Evolutionary conservation across 2,113 vertebrate species (phyloP).

Genomic region (Macquaria ambigua): DNA sequence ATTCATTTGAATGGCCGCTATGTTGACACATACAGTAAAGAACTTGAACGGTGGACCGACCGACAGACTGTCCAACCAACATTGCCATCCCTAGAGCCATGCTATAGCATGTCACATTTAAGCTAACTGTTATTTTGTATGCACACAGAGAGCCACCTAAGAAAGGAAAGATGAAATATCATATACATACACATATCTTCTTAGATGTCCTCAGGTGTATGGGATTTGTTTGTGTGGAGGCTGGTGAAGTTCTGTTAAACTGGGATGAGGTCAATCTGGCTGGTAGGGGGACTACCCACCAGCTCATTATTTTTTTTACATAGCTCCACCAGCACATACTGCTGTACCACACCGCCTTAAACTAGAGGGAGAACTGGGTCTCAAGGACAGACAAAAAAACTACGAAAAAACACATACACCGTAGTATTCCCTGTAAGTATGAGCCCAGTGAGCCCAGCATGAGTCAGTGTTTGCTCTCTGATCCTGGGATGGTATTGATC

Average conservation of each 20-base stretch:
- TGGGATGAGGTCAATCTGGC: not conserved
- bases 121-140: not conserved
- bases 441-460: slow-evolving; percentile 22
- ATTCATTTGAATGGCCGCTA: too few species aligned
- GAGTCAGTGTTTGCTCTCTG: slow-evolving; percentile 38
- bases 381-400: slow-evolving; percentile 8
- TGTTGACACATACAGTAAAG: too few species aligned
- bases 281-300: not conserved
- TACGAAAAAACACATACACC: not conserved
- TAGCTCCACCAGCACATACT: not conserved
- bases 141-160: not conserved
- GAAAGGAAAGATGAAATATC: not conserved
- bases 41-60: too few species aligned
- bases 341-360: not conserved
- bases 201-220: not conserved
- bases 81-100: not conserved
- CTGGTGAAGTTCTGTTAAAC: not conserved
- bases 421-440: not conserved
- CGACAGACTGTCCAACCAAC: not conserved
- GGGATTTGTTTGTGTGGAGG: not conserved
- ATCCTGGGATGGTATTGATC: slow-evolving; percentile 42
- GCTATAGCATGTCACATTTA: not conserved
- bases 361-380: not conserved
- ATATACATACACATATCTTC: not conserved
- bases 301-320: not conserved